Percentiles rank a stretch among this genome's conserved stretches.
Evolutionary conservation across 2,888 invertebrate species (phyloP).

Genomic region (Drosophila planitibia): DNA sequence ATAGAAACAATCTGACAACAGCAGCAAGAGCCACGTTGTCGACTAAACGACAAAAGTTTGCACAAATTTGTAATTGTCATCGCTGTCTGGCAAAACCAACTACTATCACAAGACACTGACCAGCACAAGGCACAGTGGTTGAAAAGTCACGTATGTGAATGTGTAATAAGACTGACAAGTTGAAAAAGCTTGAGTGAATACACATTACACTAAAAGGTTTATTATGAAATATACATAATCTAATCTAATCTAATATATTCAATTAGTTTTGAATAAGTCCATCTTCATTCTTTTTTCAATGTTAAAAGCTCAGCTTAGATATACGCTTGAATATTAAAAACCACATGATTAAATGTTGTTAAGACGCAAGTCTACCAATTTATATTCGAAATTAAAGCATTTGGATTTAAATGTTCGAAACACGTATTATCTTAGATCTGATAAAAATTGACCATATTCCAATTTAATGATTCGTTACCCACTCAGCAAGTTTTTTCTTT

Average conservation of each 20-base stretch:
- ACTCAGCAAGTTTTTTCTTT: conserved; percentile 2
- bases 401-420: not conserved
- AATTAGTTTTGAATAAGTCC: not conserved
- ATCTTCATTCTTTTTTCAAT: too few species aligned
- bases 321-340: not conserved
- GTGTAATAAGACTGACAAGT: conserved; percentile 2
- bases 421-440: not conserved
- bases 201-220: not conserved
- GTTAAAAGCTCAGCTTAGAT: not conserved
- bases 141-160: conserved; percentile 7
- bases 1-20: conserved; percentile 21
- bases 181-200: not conserved
- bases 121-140: conserved; percentile 39
- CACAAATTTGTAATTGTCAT: conserved; percentile 73
- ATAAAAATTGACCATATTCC: conserved; percentile 7
- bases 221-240: not conserved
- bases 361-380: not conserved
- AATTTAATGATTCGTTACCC: conserved; percentile 26
- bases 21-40: conserved; percentile 10
- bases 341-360: not conserved
- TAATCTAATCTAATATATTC: not conserved
- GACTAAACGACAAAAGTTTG: conserved; percentile 46
- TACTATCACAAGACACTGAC: conserved; percentile 8
- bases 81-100: conserved; percentile 23
- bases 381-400: not conserved